Conservation (phyloP, 2,113 vertebrate genomes). For the Barnardius zonarius region DNA sequence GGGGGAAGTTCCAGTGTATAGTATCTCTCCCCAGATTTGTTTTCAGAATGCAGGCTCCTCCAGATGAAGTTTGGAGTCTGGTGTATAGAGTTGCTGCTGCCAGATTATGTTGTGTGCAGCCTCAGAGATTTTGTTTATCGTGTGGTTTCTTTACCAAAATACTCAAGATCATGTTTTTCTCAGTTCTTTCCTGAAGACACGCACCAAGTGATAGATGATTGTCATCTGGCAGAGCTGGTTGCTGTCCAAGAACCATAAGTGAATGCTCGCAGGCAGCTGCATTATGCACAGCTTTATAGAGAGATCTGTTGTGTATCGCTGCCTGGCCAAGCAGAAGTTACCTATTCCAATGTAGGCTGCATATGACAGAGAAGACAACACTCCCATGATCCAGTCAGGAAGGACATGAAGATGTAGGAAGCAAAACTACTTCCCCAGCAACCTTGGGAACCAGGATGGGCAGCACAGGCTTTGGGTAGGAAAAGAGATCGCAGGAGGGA, state of each 20-base stretch:
- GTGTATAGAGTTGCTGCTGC: neutral
- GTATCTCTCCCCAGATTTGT: neutral
- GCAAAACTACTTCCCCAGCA: neutral
- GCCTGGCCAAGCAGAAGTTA: neutral
- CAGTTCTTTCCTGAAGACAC: neutral
- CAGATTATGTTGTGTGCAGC: neutral
- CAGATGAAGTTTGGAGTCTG: neutral
- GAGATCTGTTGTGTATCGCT: accelerated
- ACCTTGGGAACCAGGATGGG: neutral
- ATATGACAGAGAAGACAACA: neutral
- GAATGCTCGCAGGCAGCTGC: neutral
- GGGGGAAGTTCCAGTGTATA: neutral
- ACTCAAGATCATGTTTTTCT: neutral
- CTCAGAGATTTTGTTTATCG: neutral
- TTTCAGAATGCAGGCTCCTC: neutral
- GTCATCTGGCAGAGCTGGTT: constrained; percentile 2
- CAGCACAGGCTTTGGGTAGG: neutral
- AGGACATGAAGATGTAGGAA: neutral
- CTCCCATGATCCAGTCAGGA: neutral
- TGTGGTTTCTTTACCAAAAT: neutral
- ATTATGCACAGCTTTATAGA: neutral
- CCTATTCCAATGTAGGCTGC: accelerated
- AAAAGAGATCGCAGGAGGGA: neutral
- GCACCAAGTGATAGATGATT: neutral
- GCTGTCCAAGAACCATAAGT: neutral